Evolutionary conservation across 2,797 vertebrate species (phyloP), one percentile per base, ranked within the genome.

Genomic region (Enteromius anoplus): DNA sequence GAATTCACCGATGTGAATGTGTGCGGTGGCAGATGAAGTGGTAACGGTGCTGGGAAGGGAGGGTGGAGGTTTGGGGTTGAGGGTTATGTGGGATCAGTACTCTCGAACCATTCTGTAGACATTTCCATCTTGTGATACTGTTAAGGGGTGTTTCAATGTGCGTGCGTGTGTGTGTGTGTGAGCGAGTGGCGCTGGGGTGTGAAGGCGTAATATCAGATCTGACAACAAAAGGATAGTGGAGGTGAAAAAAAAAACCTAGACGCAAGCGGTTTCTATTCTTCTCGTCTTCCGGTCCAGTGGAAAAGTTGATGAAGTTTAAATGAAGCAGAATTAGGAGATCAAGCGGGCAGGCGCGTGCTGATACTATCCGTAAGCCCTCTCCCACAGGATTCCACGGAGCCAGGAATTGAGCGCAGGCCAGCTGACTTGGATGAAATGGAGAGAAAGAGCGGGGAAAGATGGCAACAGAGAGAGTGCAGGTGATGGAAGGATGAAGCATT

Each of bases 271-370:
- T 96, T 95, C 91, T 92, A 98, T 98, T 97, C 94, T 97, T 95
- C 93, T 95, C 90, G 84, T 95, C 96, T 99, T 99, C 97, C 97
- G 98, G 96, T 98, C 97, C 97, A 97, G 95, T 99, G 97, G 95
- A 97, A 98, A 93, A 98, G 96, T 98, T 99, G 97, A 99, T 99
- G 98, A 98, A 97, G 97, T 99, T 99, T 99, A 98, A 99, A 98
- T 99, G 97, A 99, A 99, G 97, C 97, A 99, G 98, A 99, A 98
- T 99, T 97, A 97, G 96, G 95, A 96, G 96, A 97, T 96, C 94
- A 96, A 96, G 94, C 92, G 90, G 95, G 95, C 91, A 89, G 93
- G 82, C 72, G 93, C 90, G 92, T 93, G 94, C 92, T 93, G 96
- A 95, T 90, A 91, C 92, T 91, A 90, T 93, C 91, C 84, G 23